Percentiles rank a stretch among this genome's conserved stretches.
Evolutionary conservation across 2,888 invertebrate species (phyloP).

Genomic region (Eristalis pertinax): DNA sequence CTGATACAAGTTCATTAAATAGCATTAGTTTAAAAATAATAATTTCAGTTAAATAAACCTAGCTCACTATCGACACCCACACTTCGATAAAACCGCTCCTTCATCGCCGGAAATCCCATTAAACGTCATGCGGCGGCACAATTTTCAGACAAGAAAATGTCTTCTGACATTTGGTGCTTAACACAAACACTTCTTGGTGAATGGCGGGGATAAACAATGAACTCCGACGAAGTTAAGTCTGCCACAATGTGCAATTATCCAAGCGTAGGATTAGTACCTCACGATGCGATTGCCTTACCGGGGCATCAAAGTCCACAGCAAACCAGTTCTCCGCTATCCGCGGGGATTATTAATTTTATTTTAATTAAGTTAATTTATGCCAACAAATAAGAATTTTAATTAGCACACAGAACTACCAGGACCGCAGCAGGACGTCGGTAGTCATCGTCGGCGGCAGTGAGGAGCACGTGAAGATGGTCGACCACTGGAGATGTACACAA

Average conservation of each 20-base stretch:
- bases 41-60: too few species aligned
- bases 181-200: neutral
- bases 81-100: too few species aligned
- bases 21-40: too few species aligned
- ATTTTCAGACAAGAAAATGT: neutral
- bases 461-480: constrained; percentile 4
- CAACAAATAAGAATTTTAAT: constrained; percentile 69
- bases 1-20: too few species aligned
- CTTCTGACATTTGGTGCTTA: neutral
- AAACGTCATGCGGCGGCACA: neutral
- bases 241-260: constrained; percentile 43
- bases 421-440: neutral
- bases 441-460: neutral
- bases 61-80: too few species aligned
- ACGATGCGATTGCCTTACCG: constrained; percentile 27
- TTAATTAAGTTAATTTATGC: constrained; percentile 71
- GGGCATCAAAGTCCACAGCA: constrained; percentile 25
- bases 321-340: constrained; percentile 15
- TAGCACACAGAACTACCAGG: constrained; percentile 46
- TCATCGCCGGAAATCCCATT: too few species aligned
- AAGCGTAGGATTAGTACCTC: constrained; percentile 51
- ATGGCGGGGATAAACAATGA: neutral
- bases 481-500: constrained; percentile 19
- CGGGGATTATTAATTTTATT: constrained; percentile 68
- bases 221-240: neutral